phyloP scores from a whole-genome alignment of 1,140 invertebrate species.

The Atta cephalotes region DNA sequence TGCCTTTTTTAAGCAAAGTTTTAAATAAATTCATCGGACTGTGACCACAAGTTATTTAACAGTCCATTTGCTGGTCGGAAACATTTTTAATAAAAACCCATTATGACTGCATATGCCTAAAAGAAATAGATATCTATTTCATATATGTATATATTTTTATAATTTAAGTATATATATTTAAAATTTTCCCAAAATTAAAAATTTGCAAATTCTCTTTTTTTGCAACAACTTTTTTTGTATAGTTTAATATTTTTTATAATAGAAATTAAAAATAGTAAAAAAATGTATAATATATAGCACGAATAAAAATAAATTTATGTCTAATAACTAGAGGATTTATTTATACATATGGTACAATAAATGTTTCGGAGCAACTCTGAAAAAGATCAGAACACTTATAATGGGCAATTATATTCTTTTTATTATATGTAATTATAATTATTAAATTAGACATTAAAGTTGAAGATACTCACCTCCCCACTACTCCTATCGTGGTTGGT shows the following conservation, averaged over 20 bases:
- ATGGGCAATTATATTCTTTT: background rate
- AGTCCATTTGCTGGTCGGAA: background rate
- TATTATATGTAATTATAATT: background rate
- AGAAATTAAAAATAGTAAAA: slow-evolving; percentile 16
- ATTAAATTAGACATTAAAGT: background rate
- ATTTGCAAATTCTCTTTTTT: background rate
- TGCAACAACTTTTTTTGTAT: background rate
- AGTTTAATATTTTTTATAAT: background rate
- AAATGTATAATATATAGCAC: background rate
- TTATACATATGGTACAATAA: background rate
- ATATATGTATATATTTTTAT: background rate
- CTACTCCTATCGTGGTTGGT: slow-evolving; percentile 94
- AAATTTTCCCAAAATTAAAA: slow-evolving; percentile 8
- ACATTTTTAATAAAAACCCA: slow-evolving; percentile 18
- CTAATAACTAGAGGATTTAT: background rate
- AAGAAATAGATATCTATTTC: background rate
- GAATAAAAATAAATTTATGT: background rate
- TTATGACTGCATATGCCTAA: slow-evolving; percentile 8
- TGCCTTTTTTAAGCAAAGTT: background rate
- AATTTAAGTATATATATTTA: background rate
- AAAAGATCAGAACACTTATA: background rate
- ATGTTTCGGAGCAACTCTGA: background rate
- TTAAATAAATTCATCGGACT: background rate
- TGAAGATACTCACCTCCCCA: slow-evolving; percentile 87
- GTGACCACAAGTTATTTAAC: slow-evolving; percentile 48